phyloP scores from a whole-genome alignment of 2,888 invertebrate genomes.

The Xanthia togata region DNA sequence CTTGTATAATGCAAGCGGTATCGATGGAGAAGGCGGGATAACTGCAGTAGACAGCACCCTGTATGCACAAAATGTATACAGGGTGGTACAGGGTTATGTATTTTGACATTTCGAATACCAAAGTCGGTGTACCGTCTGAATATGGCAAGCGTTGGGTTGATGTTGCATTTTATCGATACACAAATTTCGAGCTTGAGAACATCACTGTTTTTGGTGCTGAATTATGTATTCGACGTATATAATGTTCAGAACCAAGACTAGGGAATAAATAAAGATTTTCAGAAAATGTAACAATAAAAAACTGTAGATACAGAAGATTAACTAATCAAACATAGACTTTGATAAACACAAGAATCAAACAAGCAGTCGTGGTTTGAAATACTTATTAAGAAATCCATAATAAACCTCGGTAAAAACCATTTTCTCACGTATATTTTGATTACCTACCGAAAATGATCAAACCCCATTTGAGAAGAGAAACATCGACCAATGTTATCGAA shows the following conservation, averaged over 20 bases:
- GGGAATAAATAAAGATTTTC: neutral
- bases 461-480: conserved; percentile 19
- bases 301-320: neutral
- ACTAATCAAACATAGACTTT: neutral
- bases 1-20: conserved; percentile 29
- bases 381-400: neutral
- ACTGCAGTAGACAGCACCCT: conserved; percentile 17
- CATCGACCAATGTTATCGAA: conserved; percentile 30
- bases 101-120: conserved; percentile 24
- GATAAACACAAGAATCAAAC: neutral
- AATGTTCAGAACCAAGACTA: too few species aligned
- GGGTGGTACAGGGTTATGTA: neutral
- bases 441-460: conserved; percentile 35
- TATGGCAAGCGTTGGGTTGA: neutral
- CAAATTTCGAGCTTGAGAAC: neutral
- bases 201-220: conserved; percentile 3
- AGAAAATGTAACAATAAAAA: neutral
- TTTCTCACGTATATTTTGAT: conserved; percentile 18
- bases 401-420: neutral
- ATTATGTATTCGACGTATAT: neutral
- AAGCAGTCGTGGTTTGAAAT: neutral
- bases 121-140: neutral
- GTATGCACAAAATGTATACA: conserved; percentile 27
- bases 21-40: conserved; percentile 8
- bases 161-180: conserved; percentile 10